A percentile compares a stretch with the other conserved stretches of the same genome.
Conservation (phyloP, 2,888 invertebrate species). For the Drosophila pseudotalamancana region DNA sequence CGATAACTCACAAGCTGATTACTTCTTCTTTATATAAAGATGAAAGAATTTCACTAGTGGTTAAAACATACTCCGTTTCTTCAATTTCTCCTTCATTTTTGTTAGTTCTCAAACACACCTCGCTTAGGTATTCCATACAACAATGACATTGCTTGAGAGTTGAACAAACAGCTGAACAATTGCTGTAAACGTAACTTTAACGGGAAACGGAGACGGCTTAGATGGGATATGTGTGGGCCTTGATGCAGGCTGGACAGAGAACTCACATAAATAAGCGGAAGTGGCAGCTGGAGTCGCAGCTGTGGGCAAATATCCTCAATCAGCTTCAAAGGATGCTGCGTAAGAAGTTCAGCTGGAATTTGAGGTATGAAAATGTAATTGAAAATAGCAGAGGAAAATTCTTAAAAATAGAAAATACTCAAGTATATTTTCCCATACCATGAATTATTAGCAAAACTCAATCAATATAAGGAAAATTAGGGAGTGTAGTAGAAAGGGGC, state of each 20-base stretch:
- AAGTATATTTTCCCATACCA: conserved; percentile 1
- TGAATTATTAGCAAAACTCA: conserved; percentile 24
- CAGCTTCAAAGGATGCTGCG: conserved; percentile 30
- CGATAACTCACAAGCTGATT: no score
- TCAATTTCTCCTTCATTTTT: no score
- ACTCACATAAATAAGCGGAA: conserved; percentile 65
- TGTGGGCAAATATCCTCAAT: conserved; percentile 53
- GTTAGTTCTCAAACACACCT: conserved; percentile 6
- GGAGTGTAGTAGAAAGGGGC: not conserved
- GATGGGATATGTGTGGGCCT: not conserved
- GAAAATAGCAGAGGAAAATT: conserved; percentile 31
- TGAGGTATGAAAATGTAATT: conserved; percentile 44
- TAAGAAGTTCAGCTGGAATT: conserved; percentile 46
- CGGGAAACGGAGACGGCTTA: conserved; percentile 18
- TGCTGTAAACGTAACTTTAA: conserved; percentile 26
- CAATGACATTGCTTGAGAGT: conserved; percentile 44
- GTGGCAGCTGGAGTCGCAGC: conserved; percentile 33
- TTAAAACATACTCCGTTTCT: no score
- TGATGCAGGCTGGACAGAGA: conserved; percentile 29
- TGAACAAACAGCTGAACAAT: conserved; percentile 45
- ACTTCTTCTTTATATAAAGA: no score
- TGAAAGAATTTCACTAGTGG: no score
- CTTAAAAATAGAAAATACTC: not conserved
- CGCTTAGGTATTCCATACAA: conserved; percentile 17
- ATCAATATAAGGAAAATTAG: conserved; percentile 34